Base-by-base conservation (phyloP, 2,888 invertebrate genomes). In the Autographa pulchrina region DNA sequence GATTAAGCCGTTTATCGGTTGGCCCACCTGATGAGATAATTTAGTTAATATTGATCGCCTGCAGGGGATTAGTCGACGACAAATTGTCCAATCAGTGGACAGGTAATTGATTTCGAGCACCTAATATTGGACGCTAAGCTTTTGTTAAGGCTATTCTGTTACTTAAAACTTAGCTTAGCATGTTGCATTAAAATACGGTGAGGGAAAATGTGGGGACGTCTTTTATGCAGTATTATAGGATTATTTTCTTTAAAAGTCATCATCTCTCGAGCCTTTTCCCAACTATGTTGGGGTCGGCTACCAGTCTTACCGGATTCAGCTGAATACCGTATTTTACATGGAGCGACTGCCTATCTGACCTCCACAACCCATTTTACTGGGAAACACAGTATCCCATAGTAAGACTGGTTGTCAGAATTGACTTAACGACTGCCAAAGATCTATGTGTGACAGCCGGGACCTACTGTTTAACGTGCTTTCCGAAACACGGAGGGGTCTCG, bases 21-120 rank as follows among this genome's bases (percentile, higher is more conserved):
- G 80, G 83, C 82, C 84, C 85, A 89, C 89, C 90, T 93, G 92
- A 93, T 90, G 92, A 94, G 92, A 91, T 93, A 92, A 93, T 93
- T 93, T 93, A 92, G 91, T 91, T 91, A 89, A 89, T 92, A 94
- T 94, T 91, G 93, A 96, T 89, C 90, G 86, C 74, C 75, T 74
- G 75, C 70, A 72, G 63, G 82, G 91, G 92, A 92, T 96, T 93
- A 96, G 90, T 91, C 75, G 91, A 90, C 93, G 94, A 96, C 96
- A 96, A 96, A 96, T 96, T 96, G 96, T 93, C 92, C 94, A 94
- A 96, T 96, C 96, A 94, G 90, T 92, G 93, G 91, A 91, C 93
- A 94, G 94, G 94, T 96, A 96, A 96, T 96, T 96, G 96, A 96
- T 96, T 96, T 91, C 90, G 91, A 94, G 91, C 93, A 93, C 93